phyloP scores from a whole-genome alignment of 2,888 invertebrate species.

The Drosophila kambysellisi region DNA sequence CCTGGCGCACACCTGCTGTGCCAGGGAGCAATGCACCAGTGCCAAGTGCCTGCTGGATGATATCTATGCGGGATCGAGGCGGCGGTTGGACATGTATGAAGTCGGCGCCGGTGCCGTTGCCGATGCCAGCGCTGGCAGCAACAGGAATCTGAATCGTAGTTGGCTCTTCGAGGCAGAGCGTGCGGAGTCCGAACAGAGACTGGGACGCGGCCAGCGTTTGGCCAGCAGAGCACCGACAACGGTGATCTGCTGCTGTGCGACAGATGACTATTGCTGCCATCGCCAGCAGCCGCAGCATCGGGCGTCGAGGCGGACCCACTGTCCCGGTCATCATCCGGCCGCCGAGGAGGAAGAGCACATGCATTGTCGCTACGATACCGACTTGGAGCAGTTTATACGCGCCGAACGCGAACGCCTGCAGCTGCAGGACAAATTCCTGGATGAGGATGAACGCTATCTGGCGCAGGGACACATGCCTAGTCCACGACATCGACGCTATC shows the following conservation, averaged over 20 bases:
- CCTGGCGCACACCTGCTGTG: conserved; percentile 80
- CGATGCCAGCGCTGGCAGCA: conserved; percentile 72
- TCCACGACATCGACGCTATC: conserved; percentile 49
- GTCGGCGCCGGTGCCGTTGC: conserved; percentile 7
- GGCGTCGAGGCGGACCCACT: conserved; percentile 60
- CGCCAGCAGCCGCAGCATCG: conserved; percentile 73
- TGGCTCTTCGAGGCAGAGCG: conserved; percentile 82
- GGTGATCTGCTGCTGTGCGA: conserved; percentile 82
- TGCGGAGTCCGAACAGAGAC: conserved; percentile 69
- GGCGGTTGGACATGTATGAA: conserved; percentile 39
- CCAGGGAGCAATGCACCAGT: conserved; percentile 83
- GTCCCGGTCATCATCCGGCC: conserved; percentile 82
- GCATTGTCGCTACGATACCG: conserved; percentile 83
- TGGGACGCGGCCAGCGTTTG: conserved; percentile 58
- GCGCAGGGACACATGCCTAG: conserved; percentile 56
- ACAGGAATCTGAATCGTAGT: conserved; percentile 74
- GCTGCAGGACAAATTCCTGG: conserved; percentile 84
- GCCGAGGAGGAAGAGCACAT: conserved; percentile 84
- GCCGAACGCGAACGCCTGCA: conserved; percentile 83
- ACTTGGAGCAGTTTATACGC: conserved; percentile 83
- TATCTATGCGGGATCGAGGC: conserved; percentile 76
- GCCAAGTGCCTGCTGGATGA: conserved; percentile 84
- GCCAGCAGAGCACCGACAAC: conserved; percentile 53
- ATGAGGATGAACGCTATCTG: conserved; percentile 83
- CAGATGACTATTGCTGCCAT: conserved; percentile 84